These are phyloP conservation scores for Scylla paramamosain DNA, from an alignment of 1,140 invertebrate genomes.

Conservation along the genomic window DNA sequence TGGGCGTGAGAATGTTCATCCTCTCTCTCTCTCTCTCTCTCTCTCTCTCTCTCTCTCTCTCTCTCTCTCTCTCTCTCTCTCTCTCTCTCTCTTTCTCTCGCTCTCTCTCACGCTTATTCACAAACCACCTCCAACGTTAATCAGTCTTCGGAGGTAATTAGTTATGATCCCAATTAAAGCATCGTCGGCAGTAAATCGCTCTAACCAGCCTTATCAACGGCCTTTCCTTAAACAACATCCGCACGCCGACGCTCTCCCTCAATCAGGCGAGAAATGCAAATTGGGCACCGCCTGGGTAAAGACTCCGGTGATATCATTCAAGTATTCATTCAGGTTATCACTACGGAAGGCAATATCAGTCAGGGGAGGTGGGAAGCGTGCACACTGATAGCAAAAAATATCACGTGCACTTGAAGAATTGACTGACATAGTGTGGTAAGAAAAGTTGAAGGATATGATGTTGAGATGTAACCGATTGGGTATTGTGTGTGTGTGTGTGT, in stretches of 20 bases:
- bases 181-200: conserved; percentile 40
- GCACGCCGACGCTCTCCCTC: not conserved
- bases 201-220: conserved; percentile 40
- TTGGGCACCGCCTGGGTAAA: not conserved
- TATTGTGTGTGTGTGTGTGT: too few relatives aligned
- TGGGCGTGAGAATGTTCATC: not conserved
- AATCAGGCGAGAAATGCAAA: not conserved
- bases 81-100: conserved; percentile 35
- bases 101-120: conserved; percentile 16
- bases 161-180: conserved; percentile 46
- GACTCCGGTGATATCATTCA: too few relatives aligned
- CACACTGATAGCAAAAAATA: too few relatives aligned
- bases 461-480: too few relatives aligned
- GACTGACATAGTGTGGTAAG: too few relatives aligned
- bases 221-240: not conserved
- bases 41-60: conserved; percentile 51
- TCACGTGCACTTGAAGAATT: too few relatives aligned
- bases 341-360: too few relatives aligned
- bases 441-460: too few relatives aligned
- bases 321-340: too few relatives aligned
- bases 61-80: conserved; percentile 18
- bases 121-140: not conserved
- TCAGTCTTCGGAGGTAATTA: conserved; percentile 28
- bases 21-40: conserved; percentile 61
- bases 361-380: too few relatives aligned